These are phyloP conservation scores for Xestoiulus laeticollis DNA, from an alignment of 2,888 invertebrate species.

Conservation along the genomic window DNA sequence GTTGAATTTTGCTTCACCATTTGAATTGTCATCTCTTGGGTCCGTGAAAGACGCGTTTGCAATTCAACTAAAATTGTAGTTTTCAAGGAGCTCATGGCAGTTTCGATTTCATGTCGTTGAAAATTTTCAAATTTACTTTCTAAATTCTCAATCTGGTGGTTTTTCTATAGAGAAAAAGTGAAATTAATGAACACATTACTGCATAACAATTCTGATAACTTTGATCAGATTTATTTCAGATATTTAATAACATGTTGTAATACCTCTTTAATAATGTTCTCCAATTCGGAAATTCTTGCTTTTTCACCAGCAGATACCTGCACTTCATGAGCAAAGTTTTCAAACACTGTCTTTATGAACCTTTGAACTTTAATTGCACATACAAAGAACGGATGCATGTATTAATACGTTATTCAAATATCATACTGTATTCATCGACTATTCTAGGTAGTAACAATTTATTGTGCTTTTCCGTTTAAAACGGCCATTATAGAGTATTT, in stretches of 20 bases:
- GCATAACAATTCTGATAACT: neutral
- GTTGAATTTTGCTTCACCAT: neutral
- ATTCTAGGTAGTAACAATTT: too few species aligned
- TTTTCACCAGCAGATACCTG: neutral
- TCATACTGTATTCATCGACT: too few species aligned
- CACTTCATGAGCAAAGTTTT: neutral
- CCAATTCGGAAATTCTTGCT: neutral
- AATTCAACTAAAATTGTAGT: neutral
- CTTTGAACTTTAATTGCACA: neutral
- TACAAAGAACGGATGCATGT: neutral
- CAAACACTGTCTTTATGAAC: neutral
- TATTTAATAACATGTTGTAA: neutral
- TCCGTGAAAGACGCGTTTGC: neutral
- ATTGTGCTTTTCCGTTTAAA: too few species aligned
- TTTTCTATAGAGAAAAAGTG: neutral
- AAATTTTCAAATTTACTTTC: conserved; percentile 23
- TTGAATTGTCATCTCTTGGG: neutral
- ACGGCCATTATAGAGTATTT: too few species aligned
- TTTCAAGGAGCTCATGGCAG: conserved; percentile 20
- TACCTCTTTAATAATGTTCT: conserved; percentile 13
- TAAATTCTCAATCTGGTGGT: neutral
- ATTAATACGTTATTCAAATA: too few species aligned
- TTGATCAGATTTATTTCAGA: neutral
- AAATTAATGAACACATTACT: neutral
- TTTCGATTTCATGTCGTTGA: neutral